Evolutionary conservation across 2,797 vertebrate genomes (phyloP).

Genomic region (Girardinus metallicus): DNA sequence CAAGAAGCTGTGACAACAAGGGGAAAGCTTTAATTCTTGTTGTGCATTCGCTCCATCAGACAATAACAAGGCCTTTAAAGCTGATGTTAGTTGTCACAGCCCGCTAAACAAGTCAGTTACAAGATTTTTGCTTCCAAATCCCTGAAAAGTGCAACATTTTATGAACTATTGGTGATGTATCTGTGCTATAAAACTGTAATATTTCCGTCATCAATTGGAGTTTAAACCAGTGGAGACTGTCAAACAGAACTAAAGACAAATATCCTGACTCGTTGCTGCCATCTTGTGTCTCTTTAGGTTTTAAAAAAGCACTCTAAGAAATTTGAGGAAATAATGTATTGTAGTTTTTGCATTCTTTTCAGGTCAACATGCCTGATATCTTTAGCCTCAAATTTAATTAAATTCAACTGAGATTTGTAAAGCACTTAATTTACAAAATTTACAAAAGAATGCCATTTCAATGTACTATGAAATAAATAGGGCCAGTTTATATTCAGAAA

Average conservation of each 20-base stretch:
- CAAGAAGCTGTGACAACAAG: slow-evolving; percentile 27
- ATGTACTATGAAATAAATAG: neutral
- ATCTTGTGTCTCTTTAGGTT: slow-evolving; percentile 51
- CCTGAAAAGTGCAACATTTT: slow-evolving; percentile 1
- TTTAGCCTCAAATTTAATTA: neutral
- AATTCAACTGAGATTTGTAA: neutral
- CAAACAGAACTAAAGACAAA: neutral
- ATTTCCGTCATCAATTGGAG: slow-evolving; percentile 4
- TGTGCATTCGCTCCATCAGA: slow-evolving; percentile 38
- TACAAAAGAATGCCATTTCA: neutral
- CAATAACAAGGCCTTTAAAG: slow-evolving; percentile 25
- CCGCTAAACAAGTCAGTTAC: slow-evolving; percentile 5
- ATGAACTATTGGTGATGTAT: neutral
- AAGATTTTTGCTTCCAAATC: neutral
- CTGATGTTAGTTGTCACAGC: slow-evolving; percentile 19
- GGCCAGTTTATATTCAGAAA: neutral
- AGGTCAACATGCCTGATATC: neutral
- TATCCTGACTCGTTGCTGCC: slow-evolving; percentile 66
- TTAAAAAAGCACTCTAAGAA: neutral
- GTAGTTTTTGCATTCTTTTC: neutral
- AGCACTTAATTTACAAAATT: neutral
- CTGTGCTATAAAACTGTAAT: slow-evolving; percentile 2
- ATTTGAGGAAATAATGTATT: neutral
- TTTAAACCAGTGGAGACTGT: slow-evolving; percentile 11
- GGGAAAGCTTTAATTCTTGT: slow-evolving; percentile 33